Percentiles rank a stretch among this genome's conserved stretches.
These are phyloP conservation scores for Belonocnema kinseyi DNA, from an alignment of 1,140 invertebrate genomes.

Conservation along the genomic window DNA sequence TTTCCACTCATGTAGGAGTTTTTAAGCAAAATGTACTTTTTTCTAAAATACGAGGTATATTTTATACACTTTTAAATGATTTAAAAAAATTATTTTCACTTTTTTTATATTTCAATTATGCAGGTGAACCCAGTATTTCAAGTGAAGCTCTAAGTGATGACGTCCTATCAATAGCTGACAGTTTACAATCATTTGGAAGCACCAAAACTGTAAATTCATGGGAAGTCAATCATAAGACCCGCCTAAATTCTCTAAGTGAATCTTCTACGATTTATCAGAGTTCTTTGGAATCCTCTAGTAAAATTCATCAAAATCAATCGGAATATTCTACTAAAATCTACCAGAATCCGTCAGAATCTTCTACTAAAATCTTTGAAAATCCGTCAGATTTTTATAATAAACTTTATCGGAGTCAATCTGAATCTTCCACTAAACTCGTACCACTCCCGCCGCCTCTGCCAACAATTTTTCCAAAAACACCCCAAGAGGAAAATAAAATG, in stretches of 20 bases:
- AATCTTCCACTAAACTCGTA: slow-evolving; percentile 25
- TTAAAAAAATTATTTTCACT: background rate
- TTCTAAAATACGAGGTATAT: no score
- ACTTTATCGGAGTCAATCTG: background rate
- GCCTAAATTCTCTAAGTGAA: background rate
- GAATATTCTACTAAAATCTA: slow-evolving; percentile 56
- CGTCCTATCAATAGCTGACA: slow-evolving; percentile 1
- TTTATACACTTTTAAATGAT: no score
- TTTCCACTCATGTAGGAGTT: no score
- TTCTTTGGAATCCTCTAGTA: background rate
- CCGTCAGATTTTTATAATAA: background rate
- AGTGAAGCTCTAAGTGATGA: slow-evolving; percentile 7
- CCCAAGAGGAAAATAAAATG: slow-evolving; percentile 54
- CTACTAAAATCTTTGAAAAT: slow-evolving; percentile 43
- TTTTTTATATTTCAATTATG: background rate
- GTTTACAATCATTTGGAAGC: slow-evolving; percentile 4
- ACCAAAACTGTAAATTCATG: slow-evolving; percentile 13
- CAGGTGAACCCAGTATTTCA: slow-evolving; percentile 17
- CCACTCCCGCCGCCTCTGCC: slow-evolving; percentile 61
- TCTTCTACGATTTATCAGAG: background rate
- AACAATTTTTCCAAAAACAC: slow-evolving; percentile 54
- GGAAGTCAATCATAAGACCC: slow-evolving; percentile 24
- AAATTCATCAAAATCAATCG: slow-evolving; percentile 37
- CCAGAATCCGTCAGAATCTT: slow-evolving; percentile 59
- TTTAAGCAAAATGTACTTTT: no score